Evolutionary conservation across 2,113 vertebrate genomes (phyloP).

Genomic region (Perca schrenkii): DNA sequence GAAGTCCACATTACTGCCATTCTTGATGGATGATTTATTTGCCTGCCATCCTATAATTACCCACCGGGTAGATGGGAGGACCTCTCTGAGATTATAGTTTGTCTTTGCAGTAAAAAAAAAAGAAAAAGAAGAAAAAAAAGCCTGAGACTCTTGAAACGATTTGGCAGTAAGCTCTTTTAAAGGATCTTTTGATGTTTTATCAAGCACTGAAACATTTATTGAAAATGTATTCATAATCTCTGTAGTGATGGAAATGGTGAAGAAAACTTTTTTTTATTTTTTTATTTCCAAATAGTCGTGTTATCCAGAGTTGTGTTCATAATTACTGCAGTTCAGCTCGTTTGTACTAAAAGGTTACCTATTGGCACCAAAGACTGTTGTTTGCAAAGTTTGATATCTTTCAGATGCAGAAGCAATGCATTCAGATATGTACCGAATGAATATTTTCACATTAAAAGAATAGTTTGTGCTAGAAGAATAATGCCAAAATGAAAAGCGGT

Average conservation of each 20-base stretch:
- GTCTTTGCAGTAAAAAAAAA: slow-evolving; percentile 54
- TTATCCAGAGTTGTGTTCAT: slow-evolving; percentile 34
- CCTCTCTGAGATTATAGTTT: slow-evolving; percentile 62
- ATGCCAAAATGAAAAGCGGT: slow-evolving; percentile 47
- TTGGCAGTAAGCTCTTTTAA: slow-evolving; percentile 62
- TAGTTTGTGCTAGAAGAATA: slow-evolving; percentile 31
- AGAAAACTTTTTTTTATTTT: neutral
- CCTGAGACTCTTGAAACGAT: slow-evolving; percentile 43
- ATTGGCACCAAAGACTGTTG: slow-evolving; percentile 38
- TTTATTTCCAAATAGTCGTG: slow-evolving; percentile 7
- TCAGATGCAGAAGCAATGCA: slow-evolving; percentile 46
- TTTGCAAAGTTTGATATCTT: slow-evolving; percentile 50
- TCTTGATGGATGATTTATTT: slow-evolving; percentile 62
- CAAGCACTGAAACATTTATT: slow-evolving; percentile 48
- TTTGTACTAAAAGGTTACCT: slow-evolving; percentile 44
- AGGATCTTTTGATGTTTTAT: slow-evolving; percentile 58
- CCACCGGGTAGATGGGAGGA: slow-evolving; percentile 55
- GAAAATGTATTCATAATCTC: slow-evolving; percentile 41
- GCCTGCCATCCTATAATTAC: slow-evolving; percentile 72
- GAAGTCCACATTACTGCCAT: slow-evolving; percentile 46
- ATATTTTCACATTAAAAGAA: slow-evolving; percentile 45
- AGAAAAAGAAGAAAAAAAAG: slow-evolving; percentile 44
- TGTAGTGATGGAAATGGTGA: slow-evolving; percentile 40
- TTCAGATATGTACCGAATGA: slow-evolving; percentile 44
- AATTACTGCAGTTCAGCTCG: slow-evolving; percentile 39